Evolutionary conservation across 1,140 invertebrate genomes (phyloP).

Genomic region (Philopotamus ludificatus): DNA sequence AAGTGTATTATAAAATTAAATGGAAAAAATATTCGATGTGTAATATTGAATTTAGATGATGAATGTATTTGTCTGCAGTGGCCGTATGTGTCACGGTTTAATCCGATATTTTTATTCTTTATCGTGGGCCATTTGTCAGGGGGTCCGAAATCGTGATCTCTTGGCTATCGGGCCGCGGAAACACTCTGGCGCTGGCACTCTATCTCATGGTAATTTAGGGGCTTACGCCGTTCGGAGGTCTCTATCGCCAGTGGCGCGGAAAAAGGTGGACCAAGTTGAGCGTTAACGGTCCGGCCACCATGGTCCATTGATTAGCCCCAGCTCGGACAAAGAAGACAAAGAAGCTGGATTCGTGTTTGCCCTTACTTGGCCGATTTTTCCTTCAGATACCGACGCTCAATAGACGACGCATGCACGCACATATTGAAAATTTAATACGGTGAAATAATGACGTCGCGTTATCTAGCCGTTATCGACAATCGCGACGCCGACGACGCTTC

Average conservation of each 20-base stretch:
- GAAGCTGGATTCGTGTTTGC: not conserved
- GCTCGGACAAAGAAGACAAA: not conserved
- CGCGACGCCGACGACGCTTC: too few species aligned
- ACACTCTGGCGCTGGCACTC: not conserved
- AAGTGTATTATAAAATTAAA: too few species aligned
- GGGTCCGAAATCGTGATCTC: not conserved
- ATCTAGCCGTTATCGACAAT: too few species aligned
- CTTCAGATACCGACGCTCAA: not conserved
- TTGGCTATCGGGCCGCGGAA: not conserved
- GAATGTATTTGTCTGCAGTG: too few species aligned
- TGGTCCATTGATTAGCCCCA: not conserved
- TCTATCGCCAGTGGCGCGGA: not conserved
- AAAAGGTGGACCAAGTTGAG: not conserved
- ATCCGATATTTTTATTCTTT: not conserved
- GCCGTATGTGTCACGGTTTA: not conserved
- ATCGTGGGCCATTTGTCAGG: not conserved
- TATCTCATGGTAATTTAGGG: not conserved
- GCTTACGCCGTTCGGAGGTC: not conserved
- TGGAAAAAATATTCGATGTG: too few species aligned
- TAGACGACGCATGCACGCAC: too few species aligned
- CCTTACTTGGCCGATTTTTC: not conserved
- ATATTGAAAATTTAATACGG: too few species aligned
- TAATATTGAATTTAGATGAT: too few species aligned
- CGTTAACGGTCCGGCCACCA: not conserved
- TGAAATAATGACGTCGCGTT: too few species aligned